A percentile compares a stretch with the other conserved stretches of the same genome.
Conservation (phyloP, 2,113 vertebrate species). For the Lycaon pictus region DNA sequence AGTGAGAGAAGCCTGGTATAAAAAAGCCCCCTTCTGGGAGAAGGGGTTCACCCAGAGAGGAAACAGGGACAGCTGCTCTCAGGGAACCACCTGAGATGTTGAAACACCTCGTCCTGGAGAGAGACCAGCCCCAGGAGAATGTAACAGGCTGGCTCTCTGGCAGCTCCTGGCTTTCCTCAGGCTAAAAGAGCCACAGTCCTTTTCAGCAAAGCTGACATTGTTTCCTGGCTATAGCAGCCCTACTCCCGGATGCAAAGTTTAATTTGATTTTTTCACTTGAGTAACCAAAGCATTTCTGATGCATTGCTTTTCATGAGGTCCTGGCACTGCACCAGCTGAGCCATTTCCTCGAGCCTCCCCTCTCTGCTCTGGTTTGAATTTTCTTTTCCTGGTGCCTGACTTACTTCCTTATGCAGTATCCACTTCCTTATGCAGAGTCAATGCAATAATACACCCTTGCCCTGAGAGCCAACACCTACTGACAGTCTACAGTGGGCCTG, state of each 20-base stretch:
- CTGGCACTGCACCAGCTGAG: constrained; percentile 50
- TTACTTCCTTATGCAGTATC: neutral
- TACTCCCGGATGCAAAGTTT: constrained; percentile 76
- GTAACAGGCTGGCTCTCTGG: neutral
- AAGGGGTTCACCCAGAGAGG: neutral
- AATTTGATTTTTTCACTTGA: constrained; percentile 85
- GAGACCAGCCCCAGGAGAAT: neutral
- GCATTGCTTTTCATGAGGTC: constrained; percentile 67
- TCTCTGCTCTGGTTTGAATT: neutral
- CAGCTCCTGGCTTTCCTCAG: neutral
- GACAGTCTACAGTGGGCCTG: neutral
- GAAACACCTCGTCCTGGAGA: neutral
- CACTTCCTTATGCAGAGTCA: neutral
- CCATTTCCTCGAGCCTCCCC: constrained; percentile 45
- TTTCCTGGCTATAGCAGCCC: constrained; percentile 68
- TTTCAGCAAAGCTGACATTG: constrained; percentile 58
- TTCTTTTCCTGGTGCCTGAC: neutral
- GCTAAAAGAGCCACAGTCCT: neutral
- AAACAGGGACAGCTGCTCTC: neutral
- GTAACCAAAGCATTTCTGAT: constrained; percentile 81
- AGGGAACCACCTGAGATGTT: neutral
- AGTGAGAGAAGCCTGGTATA: neutral
- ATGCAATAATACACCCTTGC: neutral
- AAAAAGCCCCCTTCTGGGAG: neutral
- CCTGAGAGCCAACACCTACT: neutral